A percentile compares a stretch with the other conserved stretches of the same genome.
These are phyloP conservation scores for Chirona hameri DNA, from an alignment of 2,888 invertebrate genomes.

Conservation along the genomic window DNA sequence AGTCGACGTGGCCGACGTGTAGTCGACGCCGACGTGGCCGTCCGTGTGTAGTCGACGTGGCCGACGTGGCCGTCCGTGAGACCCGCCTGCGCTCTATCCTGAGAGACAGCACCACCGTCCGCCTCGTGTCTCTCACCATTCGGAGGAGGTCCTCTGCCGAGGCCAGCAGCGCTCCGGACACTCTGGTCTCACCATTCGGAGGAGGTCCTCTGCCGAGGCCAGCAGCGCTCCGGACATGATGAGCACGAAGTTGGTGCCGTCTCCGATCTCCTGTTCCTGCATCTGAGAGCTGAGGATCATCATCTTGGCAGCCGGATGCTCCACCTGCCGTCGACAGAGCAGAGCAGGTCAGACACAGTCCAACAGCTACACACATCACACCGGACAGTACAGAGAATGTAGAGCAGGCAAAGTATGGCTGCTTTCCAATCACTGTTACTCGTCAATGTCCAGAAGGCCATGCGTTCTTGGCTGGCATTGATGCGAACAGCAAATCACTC, in stretches of 20 bases:
- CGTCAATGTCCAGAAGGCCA: too few species aligned
- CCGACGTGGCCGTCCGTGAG: too few species aligned
- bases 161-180: constrained; percentile 88
- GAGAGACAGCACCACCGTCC: too few species aligned
- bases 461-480: neutral
- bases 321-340: constrained; percentile 57
- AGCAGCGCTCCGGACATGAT: constrained; percentile 89
- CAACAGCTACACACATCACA: too few species aligned
- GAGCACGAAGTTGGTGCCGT: constrained; percentile 98
- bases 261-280: constrained; percentile 98
- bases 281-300: constrained; percentile 95
- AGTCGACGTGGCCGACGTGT: too few species aligned
- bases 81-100: too few species aligned
- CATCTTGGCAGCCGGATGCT: constrained; percentile 97
- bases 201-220: constrained; percentile 84
- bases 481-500: neutral
- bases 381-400: too few species aligned
- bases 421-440: too few species aligned
- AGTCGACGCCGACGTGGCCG: too few species aligned
- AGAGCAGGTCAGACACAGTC: too few species aligned
- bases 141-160: constrained; percentile 86
- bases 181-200: constrained; percentile 64
- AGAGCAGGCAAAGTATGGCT: too few species aligned
- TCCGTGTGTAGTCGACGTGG: too few species aligned
- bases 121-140: constrained; percentile 55